Percentiles rank a stretch among this genome's conserved stretches.
Conservation (phyloP, 2,797 vertebrate species). For the Parauchenoglanis ngamensis region DNA sequence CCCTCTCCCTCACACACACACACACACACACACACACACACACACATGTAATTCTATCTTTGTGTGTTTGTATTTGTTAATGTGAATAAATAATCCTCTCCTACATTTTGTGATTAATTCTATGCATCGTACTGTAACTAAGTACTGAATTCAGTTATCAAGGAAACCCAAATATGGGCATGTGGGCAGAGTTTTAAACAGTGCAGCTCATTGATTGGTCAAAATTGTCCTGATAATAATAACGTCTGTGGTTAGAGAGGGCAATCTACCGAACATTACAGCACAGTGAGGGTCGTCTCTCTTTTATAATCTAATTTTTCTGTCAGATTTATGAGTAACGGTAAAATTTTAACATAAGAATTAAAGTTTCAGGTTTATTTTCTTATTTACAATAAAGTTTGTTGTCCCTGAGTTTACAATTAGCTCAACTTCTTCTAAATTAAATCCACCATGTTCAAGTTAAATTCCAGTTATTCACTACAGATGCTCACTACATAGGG, state of each 20-base stretch:
- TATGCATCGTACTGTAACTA: not conserved
- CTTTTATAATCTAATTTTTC: not conserved
- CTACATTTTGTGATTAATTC: not conserved
- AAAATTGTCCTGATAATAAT: not conserved
- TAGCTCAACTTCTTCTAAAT: too few species aligned
- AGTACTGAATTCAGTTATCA: not conserved
- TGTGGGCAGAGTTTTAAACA: not conserved
- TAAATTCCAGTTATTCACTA: too few species aligned
- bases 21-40: slow-evolving; percentile 7
- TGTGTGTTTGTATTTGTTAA: not conserved
- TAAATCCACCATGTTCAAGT: too few species aligned
- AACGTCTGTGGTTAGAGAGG: not conserved
- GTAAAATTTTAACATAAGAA: not conserved
- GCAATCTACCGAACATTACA: not conserved
- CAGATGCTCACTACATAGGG: too few species aligned
- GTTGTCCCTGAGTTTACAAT: too few species aligned
- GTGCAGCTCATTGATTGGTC: not conserved
- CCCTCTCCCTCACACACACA: not conserved
- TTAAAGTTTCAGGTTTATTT: not conserved
- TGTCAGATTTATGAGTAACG: not conserved
- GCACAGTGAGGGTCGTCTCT: not conserved
- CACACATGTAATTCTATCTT: not conserved
- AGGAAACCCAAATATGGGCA: not conserved
- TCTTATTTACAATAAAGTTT: not conserved
- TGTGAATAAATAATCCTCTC: not conserved